phyloP scores from a whole-genome alignment of 2,113 vertebrate species.

The Colistium nudipinnis region DNA sequence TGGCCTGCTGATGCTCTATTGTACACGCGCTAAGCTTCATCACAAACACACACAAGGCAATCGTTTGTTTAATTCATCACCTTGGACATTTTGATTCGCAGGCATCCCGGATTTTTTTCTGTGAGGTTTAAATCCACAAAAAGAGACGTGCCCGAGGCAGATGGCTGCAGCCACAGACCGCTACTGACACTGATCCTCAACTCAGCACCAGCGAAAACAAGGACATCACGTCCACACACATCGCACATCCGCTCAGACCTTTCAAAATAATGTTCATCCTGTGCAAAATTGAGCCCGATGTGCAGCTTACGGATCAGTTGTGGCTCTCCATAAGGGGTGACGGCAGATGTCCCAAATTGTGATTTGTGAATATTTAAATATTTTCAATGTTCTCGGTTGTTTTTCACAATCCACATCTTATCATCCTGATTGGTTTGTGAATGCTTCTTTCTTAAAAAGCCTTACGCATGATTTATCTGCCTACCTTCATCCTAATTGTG shows the following conservation, averaged over 20 bases:
- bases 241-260: slow-evolving; percentile 21
- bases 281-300: background rate
- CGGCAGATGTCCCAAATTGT: too few species aligned
- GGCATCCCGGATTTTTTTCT: slow-evolving; percentile 67
- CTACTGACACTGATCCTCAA: slow-evolving; percentile 19
- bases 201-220: slow-evolving; percentile 28
- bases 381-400: too few species aligned
- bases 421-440: background rate
- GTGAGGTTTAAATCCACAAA: slow-evolving; percentile 16
- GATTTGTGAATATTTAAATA: too few species aligned
- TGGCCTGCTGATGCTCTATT: slow-evolving; percentile 62
- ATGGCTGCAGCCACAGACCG: slow-evolving; percentile 37
- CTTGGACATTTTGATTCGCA: slow-evolving; percentile 75
- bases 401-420: background rate
- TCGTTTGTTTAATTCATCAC: slow-evolving; percentile 38
- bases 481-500: background rate
- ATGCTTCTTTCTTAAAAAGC: background rate
- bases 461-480: background rate
- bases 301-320: too few species aligned
- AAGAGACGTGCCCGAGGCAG: slow-evolving; percentile 24
- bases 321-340: too few species aligned
- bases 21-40: slow-evolving; percentile 40
- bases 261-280: slow-evolving; percentile 46
- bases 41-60: background rate
- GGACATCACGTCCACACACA: rapidly evolving